A percentile compares a stretch with the other conserved stretches of the same genome.
phyloP scores from a whole-genome alignment of 2,113 vertebrate genomes.

The Laticauda laticaudata region DNA sequence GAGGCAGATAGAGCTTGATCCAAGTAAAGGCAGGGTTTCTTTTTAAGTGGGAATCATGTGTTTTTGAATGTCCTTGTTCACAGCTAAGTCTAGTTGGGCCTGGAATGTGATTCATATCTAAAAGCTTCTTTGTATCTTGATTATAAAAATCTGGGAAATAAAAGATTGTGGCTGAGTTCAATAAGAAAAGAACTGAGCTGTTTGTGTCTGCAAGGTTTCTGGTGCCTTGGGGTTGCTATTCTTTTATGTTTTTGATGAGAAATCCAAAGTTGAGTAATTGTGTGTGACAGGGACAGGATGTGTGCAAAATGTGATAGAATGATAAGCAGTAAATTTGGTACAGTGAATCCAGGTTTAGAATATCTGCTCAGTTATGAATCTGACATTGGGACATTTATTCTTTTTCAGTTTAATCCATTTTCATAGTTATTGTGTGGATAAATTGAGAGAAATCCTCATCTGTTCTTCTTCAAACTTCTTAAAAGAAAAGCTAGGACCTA shows the following conservation, averaged over 20 bases:
- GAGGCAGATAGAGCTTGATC: no score
- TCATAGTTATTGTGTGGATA: not conserved
- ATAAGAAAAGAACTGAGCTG: not conserved
- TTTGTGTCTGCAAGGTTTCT: not conserved
- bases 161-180: not conserved
- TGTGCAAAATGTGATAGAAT: not conserved
- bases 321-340: not conserved
- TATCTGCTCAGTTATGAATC: not conserved
- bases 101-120: not conserved
- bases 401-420: not conserved
- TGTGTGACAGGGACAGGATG: not conserved
- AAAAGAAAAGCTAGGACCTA: no score
- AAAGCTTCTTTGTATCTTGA: not conserved
- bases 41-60: not conserved
- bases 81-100: not conserved
- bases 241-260: not conserved
- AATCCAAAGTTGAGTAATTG: not conserved
- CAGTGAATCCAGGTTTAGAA: not conserved
- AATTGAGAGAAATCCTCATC: not conserved
- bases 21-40: accelerated
- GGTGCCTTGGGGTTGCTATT: not conserved
- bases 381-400: not conserved
- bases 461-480: not conserved
- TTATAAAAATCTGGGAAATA: not conserved
- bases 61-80: not conserved